These are phyloP conservation scores for Hepsetus odoe DNA, from an alignment of 2,113 vertebrate species.

Conservation along the genomic window DNA sequence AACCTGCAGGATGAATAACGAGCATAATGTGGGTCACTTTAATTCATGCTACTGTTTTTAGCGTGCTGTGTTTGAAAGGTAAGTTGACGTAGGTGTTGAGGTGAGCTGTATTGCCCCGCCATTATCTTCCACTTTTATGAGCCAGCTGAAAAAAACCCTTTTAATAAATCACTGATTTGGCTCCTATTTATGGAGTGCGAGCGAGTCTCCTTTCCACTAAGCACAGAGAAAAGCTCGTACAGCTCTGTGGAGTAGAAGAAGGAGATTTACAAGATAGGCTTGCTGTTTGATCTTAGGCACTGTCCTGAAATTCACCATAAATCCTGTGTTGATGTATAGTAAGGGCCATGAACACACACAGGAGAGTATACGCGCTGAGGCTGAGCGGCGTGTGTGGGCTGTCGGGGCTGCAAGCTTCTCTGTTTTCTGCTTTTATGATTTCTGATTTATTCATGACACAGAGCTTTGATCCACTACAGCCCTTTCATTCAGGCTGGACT, in stretches of 20 bases:
- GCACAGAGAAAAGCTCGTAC: background rate
- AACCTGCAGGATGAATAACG: background rate
- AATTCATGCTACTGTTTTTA: conserved; percentile 3
- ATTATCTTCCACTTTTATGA: conserved; percentile 7
- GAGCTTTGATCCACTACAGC: conserved; percentile 62
- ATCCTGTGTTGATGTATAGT: background rate
- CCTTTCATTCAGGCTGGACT: conserved; percentile 62
- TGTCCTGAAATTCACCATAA: background rate
- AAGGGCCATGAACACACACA: background rate
- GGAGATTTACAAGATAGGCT: conserved; percentile 11
- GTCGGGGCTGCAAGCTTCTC: conserved; percentile 52
- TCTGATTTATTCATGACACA: conserved; percentile 56
- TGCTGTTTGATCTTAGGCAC: background rate
- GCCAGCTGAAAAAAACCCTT: background rate
- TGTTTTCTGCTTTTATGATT: conserved; percentile 62
- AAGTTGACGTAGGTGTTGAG: conserved; percentile 27
- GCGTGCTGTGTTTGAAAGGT: background rate
- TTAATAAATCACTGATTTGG: conserved; percentile 7
- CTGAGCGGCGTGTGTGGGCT: conserved; percentile 42
- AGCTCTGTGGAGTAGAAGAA: background rate
- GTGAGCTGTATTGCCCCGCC: background rate
- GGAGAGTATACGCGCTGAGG: background rate
- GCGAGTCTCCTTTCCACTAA: background rate
- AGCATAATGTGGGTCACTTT: background rate
- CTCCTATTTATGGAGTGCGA: conserved; percentile 2